These are phyloP conservation scores for Sphenopsis melanotis DNA, from an alignment of 2,797 vertebrate species.

Conservation along the genomic window DNA sequence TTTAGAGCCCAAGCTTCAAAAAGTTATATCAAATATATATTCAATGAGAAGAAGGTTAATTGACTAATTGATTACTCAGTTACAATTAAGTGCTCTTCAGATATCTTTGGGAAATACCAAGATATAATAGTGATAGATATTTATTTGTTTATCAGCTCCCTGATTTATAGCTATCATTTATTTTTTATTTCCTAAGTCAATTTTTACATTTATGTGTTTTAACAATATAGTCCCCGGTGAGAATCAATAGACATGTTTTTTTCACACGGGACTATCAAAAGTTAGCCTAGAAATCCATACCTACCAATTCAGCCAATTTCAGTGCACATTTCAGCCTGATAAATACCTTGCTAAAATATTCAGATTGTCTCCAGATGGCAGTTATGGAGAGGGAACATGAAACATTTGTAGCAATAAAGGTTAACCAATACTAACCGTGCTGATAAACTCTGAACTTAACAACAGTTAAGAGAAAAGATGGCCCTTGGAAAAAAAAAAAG, in stretches of 20 bases:
- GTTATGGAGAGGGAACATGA: neutral
- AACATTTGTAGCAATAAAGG: neutral
- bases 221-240: neutral
- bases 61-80: slow-evolving; percentile 77
- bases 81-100: slow-evolving; percentile 75
- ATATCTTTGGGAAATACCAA: slow-evolving; percentile 68
- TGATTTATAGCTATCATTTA: slow-evolving; percentile 56
- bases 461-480: neutral
- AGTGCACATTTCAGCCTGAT: neutral
- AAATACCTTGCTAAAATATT: neutral
- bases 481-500: neutral
- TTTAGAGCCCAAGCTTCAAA: slow-evolving; percentile 73
- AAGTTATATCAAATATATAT: slow-evolving; percentile 76
- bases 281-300: neutral
- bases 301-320: neutral
- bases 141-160: slow-evolving; percentile 67
- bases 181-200: slow-evolving; percentile 59
- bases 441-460: slow-evolving; percentile 40
- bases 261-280: neutral
- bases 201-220: slow-evolving; percentile 63
- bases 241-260: slow-evolving; percentile 14
- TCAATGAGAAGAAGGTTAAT: slow-evolving; percentile 76
- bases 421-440: neutral
- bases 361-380: slow-evolving; percentile 6
- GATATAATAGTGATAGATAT: slow-evolving; percentile 66